A percentile compares a stretch with the other conserved stretches of the same genome.
These are phyloP conservation scores for Popillia japonica DNA, from an alignment of 1,140 invertebrate genomes.

Conservation along the genomic window DNA sequence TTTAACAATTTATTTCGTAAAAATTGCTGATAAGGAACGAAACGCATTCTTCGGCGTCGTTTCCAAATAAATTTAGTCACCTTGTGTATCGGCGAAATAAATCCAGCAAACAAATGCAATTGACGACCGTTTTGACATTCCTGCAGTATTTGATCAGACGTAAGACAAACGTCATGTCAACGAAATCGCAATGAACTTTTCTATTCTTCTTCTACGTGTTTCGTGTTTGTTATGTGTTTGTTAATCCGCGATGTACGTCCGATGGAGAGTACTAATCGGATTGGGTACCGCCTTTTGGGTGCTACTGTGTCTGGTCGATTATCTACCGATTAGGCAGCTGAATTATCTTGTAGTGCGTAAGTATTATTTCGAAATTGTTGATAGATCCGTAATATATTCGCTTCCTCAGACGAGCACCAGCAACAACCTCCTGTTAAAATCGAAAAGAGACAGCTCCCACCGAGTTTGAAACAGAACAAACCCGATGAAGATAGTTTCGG, in stretches of 20 bases:
- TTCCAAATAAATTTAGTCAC: neutral
- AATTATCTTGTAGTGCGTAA: constrained; percentile 40
- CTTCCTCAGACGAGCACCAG: neutral
- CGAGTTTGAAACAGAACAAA: constrained; percentile 37
- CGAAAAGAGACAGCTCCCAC: constrained; percentile 29
- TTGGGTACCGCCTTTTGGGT: constrained; percentile 49
- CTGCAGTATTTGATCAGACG: neutral
- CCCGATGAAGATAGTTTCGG: constrained; percentile 18
- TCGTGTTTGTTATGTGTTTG: neutral
- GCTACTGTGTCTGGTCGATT: constrained; percentile 46
- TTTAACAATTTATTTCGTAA: too few species aligned
- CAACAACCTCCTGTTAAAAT: constrained; percentile 36
- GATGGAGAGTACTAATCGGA: constrained; percentile 49
- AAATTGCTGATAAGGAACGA: too few species aligned
- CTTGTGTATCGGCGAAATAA: neutral
- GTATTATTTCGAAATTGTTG: too few species aligned
- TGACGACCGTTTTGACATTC: neutral
- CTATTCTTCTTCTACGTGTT: neutral
- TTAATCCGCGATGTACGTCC: constrained; percentile 44
- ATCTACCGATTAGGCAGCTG: constrained; percentile 42
- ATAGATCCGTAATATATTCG: too few species aligned
- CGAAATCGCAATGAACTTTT: neutral
- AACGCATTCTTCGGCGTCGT: too few species aligned
- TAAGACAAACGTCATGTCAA: neutral
- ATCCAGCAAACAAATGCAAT: neutral